Conservation (phyloP, 2,888 invertebrate genomes). For the Glyphotaelius pellucidus region DNA sequence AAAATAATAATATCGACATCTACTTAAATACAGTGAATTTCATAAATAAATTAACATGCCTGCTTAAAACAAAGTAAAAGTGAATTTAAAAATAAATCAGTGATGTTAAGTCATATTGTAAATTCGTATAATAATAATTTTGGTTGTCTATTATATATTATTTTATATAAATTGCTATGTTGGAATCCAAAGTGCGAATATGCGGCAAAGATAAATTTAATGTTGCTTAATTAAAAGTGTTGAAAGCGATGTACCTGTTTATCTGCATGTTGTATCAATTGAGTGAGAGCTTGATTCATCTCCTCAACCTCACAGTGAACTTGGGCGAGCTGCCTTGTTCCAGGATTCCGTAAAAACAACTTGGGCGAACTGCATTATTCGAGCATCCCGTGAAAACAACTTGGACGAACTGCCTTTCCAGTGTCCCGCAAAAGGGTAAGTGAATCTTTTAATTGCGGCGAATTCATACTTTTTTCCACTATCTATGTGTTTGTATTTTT, state of each 20-base stretch:
- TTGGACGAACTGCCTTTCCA: neutral
- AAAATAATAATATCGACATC: neutral
- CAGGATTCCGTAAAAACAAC: neutral
- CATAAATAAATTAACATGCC: neutral
- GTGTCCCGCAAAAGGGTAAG: neutral
- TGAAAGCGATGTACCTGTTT: neutral
- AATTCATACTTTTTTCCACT: neutral
- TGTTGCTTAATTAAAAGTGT: neutral
- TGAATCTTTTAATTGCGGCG: neutral
- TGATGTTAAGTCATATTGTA: neutral
- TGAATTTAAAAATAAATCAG: neutral
- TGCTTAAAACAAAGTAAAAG: neutral
- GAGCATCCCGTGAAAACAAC: neutral
- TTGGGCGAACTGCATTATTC: neutral
- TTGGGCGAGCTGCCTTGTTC: neutral
- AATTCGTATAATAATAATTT: neutral
- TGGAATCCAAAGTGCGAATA: neutral
- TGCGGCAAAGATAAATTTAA: neutral
- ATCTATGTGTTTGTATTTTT: neutral
- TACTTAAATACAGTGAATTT: neutral
- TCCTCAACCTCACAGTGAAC: neutral
- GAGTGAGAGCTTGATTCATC: neutral
- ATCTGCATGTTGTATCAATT: neutral
- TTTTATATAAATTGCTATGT: neutral
- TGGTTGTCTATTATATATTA: too few species aligned